These are phyloP conservation scores for Phrynocephalus guinanensis DNA, from an alignment of 2,797 vertebrate species.

Conservation along the genomic window DNA sequence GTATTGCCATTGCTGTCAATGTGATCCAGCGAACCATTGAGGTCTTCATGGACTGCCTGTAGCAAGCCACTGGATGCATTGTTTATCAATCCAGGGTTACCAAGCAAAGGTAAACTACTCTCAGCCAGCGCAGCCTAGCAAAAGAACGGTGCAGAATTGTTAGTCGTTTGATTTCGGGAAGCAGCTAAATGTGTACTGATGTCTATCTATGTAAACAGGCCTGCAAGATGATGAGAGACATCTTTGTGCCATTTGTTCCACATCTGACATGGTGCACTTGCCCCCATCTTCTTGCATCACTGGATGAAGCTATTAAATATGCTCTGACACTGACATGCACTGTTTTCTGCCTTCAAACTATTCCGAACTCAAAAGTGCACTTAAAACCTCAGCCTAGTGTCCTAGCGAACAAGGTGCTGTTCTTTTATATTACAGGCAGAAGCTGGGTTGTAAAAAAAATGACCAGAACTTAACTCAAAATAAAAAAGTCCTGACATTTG, in stretches of 20 bases:
- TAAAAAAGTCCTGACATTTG: conserved; percentile 93
- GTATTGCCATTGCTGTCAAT: conserved; percentile 98
- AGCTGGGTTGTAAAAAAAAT: conserved; percentile 82
- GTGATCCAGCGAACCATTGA: conserved; percentile 96
- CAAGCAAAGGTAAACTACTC: conserved; percentile 96
- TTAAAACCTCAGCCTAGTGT: conserved; percentile 65
- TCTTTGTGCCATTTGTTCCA: conserved; percentile 33
- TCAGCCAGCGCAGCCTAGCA: conserved; percentile 94
- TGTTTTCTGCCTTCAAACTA: conserved; percentile 57
- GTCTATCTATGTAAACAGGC: conserved; percentile 15
- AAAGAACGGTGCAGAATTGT: conserved; percentile 59
- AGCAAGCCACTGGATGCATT: conserved; percentile 91
- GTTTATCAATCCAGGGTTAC: conserved; percentile 91
- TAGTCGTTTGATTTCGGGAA: conserved; percentile 12
- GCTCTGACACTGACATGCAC: conserved; percentile 50
- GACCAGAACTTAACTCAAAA: conserved; percentile 93
- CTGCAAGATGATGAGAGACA: conserved; percentile 32
- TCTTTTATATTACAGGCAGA: conserved; percentile 72
- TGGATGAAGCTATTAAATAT: conserved; percentile 51
- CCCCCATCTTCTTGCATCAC: conserved; percentile 49
- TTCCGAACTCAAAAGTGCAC: conserved; percentile 62
- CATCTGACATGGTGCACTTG: neutral
- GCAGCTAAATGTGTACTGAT: conserved; percentile 28
- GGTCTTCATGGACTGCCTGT: conserved; percentile 91
- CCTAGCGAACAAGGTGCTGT: conserved; percentile 61